Base-by-base conservation (phyloP, 2,888 invertebrate species). In the Lysandra coridon region DNA sequence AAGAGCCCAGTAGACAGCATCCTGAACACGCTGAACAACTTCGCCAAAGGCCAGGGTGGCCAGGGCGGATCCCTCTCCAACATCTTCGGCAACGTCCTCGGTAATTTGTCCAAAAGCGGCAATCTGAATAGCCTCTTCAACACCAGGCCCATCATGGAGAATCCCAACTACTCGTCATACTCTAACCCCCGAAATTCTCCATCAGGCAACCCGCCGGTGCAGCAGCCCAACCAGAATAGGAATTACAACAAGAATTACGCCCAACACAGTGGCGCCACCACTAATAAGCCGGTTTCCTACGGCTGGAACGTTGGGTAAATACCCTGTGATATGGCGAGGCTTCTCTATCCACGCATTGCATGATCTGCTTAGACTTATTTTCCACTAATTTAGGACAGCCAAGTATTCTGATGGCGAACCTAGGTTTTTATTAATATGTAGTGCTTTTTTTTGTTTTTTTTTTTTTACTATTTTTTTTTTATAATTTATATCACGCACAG, bases 221-320 rank as follows among this genome's bases (percentile, higher is more conserved):
- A 89, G 82, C 88, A 91, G 78, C 82, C 84, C 4, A 85, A 85
- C 81, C 91, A 91, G 84, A 92, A 87, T 85, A 91, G 84, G 85
- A 91, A 91, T 82, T 91, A 93, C 83, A 91, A 88, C 33, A 89
- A 91, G 82, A 88, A 81, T 81, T 85, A 91, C 83, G 88, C 83
- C 33, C 87, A 83, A 44, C 90, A 85, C 81, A 90, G 83, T 81
- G 86, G 84, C 73, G 92, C 91, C 74, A 85, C 90, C 49, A 90
- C 93, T 17, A 86, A 87, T 85, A 91, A 87, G 83, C 94, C 95
- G 37, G 88, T 88, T 81, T 86, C 87, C 78, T 95, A 94, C 84
- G 94, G 94, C 82, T 94, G 94, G 94, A 92, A 90, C 81, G 86
- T 92, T 88, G 92, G 95, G 95, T 95, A 95, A 95, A 89, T 89